Conservation (phyloP, 2,888 invertebrate species). For the Drosophila tripunctata region DNA sequence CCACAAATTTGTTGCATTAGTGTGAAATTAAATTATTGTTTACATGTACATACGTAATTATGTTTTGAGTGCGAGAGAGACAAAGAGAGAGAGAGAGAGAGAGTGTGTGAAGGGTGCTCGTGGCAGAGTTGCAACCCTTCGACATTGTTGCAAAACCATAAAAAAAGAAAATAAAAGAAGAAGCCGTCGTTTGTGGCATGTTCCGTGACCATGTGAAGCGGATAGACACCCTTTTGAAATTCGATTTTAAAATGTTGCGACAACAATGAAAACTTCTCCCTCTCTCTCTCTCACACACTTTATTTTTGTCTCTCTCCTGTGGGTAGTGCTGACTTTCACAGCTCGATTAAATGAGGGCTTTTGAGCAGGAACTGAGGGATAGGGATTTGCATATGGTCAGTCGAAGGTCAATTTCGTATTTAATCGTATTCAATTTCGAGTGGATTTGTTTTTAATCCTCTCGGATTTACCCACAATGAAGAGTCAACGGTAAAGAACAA, state of each 20-base stretch:
- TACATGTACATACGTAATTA: slow-evolving; percentile 82
- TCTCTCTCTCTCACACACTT: background rate
- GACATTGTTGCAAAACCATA: slow-evolving; percentile 55
- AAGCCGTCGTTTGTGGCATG: slow-evolving; percentile 23
- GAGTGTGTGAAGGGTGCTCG: too few species aligned
- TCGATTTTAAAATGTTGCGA: slow-evolving; percentile 79
- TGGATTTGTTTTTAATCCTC: slow-evolving; percentile 76
- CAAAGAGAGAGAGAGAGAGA: background rate
- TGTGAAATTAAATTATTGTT: slow-evolving; percentile 83
- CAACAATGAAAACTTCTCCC: slow-evolving; percentile 36
- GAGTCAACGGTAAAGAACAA: slow-evolving; percentile 40
- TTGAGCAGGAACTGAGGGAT: background rate
- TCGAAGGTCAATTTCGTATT: slow-evolving; percentile 69
- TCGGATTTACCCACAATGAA: slow-evolving; percentile 44
- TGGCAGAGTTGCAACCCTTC: slow-evolving; percentile 52
- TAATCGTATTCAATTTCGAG: slow-evolving; percentile 79
- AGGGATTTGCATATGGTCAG: slow-evolving; percentile 73
- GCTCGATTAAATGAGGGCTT: slow-evolving; percentile 48
- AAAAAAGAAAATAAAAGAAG: slow-evolving; percentile 34
- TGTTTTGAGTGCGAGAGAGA: slow-evolving; percentile 63
- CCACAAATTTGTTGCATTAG: slow-evolving; percentile 84
- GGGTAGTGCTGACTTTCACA: slow-evolving; percentile 66
- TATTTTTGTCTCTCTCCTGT: background rate
- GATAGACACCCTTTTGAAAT: slow-evolving; percentile 49
- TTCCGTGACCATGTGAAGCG: slow-evolving; percentile 16